Base-by-base conservation (phyloP, 2,113 vertebrate species). In the Sylvia atricapilla region DNA sequence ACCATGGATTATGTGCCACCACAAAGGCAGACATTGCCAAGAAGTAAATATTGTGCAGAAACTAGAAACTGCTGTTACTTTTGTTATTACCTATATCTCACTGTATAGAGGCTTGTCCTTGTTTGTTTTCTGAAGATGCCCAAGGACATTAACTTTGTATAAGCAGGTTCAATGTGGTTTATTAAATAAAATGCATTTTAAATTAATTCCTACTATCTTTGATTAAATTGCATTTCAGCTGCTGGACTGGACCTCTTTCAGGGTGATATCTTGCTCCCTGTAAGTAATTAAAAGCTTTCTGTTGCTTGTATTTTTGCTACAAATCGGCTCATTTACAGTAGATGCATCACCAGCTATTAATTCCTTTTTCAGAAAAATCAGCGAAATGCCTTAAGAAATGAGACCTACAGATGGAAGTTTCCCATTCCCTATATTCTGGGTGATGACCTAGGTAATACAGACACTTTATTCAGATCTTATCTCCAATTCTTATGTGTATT, bases 401-500 rank as follows among this genome's bases (percentile, higher is more conserved):
- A 98, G 27, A 64, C 0, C 11, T 96, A 95, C 96, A 98, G 98
- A 87, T 99, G 99, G 99, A 98, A 97, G 68, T 98, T 99, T 50
- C 99, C 99, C 7, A 96, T 99, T 87, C 98, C 99, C 5, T 99
- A 99, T 91, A 99, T 99, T 90, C 97, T 99, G 92, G 97, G 98
- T 59, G 98, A 99, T 96, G 97, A 97, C 89, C 95, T 99, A 43
- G 99, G 99, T 99, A 98, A 98, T 93, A 58, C 16, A 69, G 28
- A 63, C 11, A 82, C 6, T 82, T 89, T 44, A 74, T 50, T 55
- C 28, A 53, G 25, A 62, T 69, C 62, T 79, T 63, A 63, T 6
- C 15, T 81, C 24, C 39, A 62, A 81, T 76, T 24, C 17, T 73
- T 75, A 24, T 74, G 58, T 84, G 14, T 35, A 15, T 13, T 80